phyloP scores from a whole-genome alignment of 2,888 invertebrate genomes.

The Trachelus tabidus region DNA sequence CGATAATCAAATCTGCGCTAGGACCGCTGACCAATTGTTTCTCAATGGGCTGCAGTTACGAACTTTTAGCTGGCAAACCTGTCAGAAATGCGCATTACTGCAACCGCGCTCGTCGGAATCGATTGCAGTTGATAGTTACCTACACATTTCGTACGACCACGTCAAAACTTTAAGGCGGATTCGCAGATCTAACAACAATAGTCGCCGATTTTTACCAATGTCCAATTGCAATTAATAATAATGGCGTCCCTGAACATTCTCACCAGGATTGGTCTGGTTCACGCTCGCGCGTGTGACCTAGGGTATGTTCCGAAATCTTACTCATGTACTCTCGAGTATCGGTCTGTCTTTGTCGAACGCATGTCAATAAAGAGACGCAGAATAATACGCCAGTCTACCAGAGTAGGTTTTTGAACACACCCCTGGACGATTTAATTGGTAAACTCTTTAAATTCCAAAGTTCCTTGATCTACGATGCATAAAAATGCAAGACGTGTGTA shows the following conservation, averaged over 20 bases:
- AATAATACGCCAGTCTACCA: too few species aligned
- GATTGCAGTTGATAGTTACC: neutral
- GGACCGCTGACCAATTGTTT: neutral
- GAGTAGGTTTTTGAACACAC: too few species aligned
- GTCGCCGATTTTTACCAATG: neutral
- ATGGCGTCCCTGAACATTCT: neutral
- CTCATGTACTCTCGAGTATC: too few species aligned
- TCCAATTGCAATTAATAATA: neutral
- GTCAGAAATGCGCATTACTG: constrained; percentile 15
- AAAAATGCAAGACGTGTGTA: neutral
- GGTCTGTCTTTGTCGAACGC: too few species aligned
- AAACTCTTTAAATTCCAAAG: neutral
- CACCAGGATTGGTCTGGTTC: neutral
- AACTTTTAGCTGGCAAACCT: constrained; percentile 6
- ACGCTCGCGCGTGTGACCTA: neutral
- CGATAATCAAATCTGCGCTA: neutral
- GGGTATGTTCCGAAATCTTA: too few species aligned
- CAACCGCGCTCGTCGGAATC: constrained; percentile 4
- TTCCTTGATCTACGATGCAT: neutral
- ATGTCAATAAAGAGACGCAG: too few species aligned
- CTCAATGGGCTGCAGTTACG: neutral
- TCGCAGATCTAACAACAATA: neutral
- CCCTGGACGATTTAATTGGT: neutral
- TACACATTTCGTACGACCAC: neutral
- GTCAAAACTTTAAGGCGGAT: neutral